Conservation (phyloP, 1,140 invertebrate genomes). For the Heliconius melpomene region DNA sequence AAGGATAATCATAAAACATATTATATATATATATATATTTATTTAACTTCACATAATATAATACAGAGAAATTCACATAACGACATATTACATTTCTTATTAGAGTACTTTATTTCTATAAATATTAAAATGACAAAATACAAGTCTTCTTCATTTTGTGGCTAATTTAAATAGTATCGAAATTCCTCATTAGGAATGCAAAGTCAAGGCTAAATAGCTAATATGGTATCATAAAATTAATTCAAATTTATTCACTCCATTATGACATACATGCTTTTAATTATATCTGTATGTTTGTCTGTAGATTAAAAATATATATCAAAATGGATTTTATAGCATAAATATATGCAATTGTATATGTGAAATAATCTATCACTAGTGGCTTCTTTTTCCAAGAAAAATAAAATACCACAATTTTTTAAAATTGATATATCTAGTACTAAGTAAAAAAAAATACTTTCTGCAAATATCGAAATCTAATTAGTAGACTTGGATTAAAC, state of each 20-base stretch:
- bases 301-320: background rate
- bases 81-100: no score
- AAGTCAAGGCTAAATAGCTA: constrained; percentile 9
- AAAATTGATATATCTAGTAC: no score
- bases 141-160: background rate
- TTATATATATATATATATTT: no score
- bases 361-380: no score
- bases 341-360: no score
- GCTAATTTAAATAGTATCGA: constrained; percentile 11
- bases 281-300: background rate
- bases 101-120: no score
- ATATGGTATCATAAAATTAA: constrained; percentile 7
- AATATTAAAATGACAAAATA: background rate
- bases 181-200: constrained; percentile 14
- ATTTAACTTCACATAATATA: no score
- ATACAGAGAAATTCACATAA: no score
- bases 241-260: constrained; percentile 5
- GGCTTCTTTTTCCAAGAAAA: no score
- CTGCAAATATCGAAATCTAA: background rate
- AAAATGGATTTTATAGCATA: no score
- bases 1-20: no score
- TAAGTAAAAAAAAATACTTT: background rate
- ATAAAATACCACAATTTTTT: no score
- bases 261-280: background rate
- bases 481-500: background rate